Conservation (phyloP, 2,888 invertebrate species). For the Tetramorium bicarinatum region DNA sequence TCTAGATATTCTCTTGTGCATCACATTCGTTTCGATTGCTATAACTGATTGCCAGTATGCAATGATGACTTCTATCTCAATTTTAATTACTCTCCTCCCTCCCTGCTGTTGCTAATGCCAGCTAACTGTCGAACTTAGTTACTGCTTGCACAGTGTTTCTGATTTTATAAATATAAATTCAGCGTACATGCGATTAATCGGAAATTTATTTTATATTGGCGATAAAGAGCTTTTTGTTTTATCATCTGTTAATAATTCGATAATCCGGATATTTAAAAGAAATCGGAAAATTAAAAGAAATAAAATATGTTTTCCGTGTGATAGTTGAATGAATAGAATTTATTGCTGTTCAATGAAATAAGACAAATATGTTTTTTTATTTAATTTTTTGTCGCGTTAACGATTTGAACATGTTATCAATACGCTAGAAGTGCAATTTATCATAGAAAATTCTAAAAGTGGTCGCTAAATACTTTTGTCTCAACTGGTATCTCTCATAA, state of each 20-base stretch:
- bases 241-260: neutral
- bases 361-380: neutral
- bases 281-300: neutral
- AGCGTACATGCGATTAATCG: neutral
- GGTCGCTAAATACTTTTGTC: neutral
- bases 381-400: neutral
- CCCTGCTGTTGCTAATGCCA: constrained; percentile 13
- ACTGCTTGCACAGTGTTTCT: constrained; percentile 13
- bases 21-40: neutral
- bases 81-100: neutral
- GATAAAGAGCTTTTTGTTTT: neutral
- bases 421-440: neutral
- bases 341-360: neutral
- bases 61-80: neutral
- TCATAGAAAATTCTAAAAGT: neutral
- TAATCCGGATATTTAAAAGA: neutral
- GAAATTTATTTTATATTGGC: neutral
- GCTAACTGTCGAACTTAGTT: neutral
- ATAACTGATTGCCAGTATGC: constrained; percentile 1
- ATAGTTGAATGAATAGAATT: neutral
- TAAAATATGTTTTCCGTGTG: neutral
- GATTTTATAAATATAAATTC: neutral
- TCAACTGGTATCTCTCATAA: neutral
- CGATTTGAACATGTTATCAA: neutral
- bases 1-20: constrained; percentile 28